phyloP scores from a whole-genome alignment of 2,888 invertebrate genomes.

The Hypomecis atomaria region DNA sequence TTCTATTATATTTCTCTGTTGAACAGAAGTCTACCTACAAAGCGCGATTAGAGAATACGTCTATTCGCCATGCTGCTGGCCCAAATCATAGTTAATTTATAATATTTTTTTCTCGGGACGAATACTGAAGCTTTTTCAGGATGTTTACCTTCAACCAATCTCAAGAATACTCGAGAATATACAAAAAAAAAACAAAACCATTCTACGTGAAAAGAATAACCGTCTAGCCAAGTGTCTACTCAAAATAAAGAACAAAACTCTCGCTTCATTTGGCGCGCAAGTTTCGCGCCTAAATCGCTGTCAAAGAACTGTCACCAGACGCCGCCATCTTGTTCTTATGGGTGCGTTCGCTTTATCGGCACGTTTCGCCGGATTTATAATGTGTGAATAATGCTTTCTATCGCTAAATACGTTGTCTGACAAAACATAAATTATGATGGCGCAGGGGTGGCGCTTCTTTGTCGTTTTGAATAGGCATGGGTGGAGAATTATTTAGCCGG shows the following conservation, averaged over 20 bases:
- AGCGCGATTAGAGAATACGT: no score
- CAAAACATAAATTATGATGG: slow-evolving; percentile 81
- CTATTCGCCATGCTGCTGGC: no score
- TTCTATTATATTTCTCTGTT: no score
- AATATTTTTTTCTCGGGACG: no score
- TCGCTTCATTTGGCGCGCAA: slow-evolving; percentile 43
- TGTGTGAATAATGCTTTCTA: slow-evolving; percentile 78
- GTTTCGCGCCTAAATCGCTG: slow-evolving; percentile 70
- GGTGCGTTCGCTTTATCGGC: slow-evolving; percentile 64
- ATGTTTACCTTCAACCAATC: no score
- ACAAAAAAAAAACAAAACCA: slow-evolving; percentile 3
- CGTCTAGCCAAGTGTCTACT: slow-evolving; percentile 64
- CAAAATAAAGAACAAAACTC: slow-evolving; percentile 38
- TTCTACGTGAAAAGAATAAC: neutral
- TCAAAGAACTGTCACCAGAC: slow-evolving; percentile 63
- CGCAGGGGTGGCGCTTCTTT: slow-evolving; percentile 52
- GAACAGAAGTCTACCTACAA: no score
- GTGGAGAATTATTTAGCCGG: slow-evolving; percentile 7
- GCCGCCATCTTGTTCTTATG: slow-evolving; percentile 72
- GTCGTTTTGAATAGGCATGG: slow-evolving; percentile 31
- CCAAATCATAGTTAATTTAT: no score
- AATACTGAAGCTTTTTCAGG: no score
- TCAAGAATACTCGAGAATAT: neutral
- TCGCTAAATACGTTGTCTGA: slow-evolving; percentile 76
- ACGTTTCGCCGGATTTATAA: slow-evolving; percentile 80